Evolutionary conservation across 2,797 vertebrate species (phyloP).

Genomic region (Pygocentrus nattereri): DNA sequence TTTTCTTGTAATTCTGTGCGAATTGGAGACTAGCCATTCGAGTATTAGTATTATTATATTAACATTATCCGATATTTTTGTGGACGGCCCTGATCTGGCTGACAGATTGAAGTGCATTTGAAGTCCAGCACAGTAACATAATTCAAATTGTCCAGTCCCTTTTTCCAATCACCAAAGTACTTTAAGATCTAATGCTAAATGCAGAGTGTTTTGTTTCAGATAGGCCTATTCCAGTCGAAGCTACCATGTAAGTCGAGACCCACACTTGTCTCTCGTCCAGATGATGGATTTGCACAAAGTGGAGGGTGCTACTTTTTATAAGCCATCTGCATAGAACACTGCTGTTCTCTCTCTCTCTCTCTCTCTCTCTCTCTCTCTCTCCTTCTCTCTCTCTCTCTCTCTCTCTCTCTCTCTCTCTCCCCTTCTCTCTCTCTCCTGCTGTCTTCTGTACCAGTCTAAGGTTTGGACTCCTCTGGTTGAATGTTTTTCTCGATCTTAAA

Average conservation of each 20-base stretch:
- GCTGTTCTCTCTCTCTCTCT: constrained; percentile 41
- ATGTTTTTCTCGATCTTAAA: background rate
- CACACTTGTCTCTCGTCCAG: constrained; percentile 54
- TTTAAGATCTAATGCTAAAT: constrained; percentile 2
- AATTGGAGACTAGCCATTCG: constrained; percentile 4
- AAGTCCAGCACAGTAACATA: constrained; percentile 6
- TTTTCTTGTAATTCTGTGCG: constrained; percentile 33
- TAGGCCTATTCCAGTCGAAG: constrained; percentile 4
- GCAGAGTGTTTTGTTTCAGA: constrained; percentile 5
- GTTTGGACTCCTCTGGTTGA: background rate
- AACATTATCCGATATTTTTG: background rate
- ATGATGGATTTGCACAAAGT: constrained; percentile 63
- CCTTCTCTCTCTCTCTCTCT: too few species aligned
- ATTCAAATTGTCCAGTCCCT: constrained; percentile 9
- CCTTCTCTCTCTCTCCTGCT: background rate
- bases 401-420: background rate
- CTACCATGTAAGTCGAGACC: constrained; percentile 41
- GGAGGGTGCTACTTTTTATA: constrained; percentile 64
- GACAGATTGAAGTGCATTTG: constrained; percentile 6
- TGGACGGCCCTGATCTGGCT: background rate
- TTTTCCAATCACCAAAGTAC: constrained; percentile 24
- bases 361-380: constrained; percentile 8
- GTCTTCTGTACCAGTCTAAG: constrained; percentile 12
- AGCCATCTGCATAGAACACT: constrained; percentile 64
- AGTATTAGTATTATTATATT: background rate